A percentile compares a stretch with the other conserved stretches of the same genome.
phyloP scores from a whole-genome alignment of 2,797 vertebrate genomes.

The Micromesistius poutassou region DNA sequence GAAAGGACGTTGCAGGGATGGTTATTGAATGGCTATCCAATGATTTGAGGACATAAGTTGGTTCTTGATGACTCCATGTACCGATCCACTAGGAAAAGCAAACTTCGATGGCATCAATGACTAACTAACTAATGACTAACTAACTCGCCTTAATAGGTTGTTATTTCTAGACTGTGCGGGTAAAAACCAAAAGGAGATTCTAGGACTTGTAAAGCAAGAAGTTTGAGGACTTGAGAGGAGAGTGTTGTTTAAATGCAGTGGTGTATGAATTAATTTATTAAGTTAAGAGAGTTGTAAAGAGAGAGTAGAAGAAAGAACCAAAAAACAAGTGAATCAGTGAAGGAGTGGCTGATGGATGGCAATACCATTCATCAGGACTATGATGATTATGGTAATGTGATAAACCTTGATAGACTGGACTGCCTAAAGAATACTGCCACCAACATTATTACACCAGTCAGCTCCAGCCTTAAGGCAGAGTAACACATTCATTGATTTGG shows the following conservation, averaged over 20 bases:
- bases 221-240: not conserved
- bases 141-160: not conserved
- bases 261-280: not conserved
- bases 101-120: not conserved
- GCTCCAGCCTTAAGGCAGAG: too few relatives aligned
- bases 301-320: not conserved
- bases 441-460: too few relatives aligned
- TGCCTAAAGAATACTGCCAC: too few relatives aligned
- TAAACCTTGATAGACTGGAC: too few relatives aligned
- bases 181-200: not conserved
- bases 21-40: constrained; percentile 77
- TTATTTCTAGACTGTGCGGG: not conserved
- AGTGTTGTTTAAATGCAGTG: not conserved
- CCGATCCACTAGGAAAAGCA: too few relatives aligned
- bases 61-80: not conserved
- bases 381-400: too few relatives aligned
- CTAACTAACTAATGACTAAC: too few relatives aligned
- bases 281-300: not conserved
- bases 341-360: not conserved
- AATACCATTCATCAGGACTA: not conserved
- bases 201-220: too few relatives aligned
- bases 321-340: not conserved
- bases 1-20: constrained; percentile 80
- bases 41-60: constrained; percentile 58
- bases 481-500: too few relatives aligned